A percentile compares a stretch with the other conserved stretches of the same genome.
Conservation (phyloP, 2,797 vertebrate species). For the Gymnoscopelus braueri region DNA sequence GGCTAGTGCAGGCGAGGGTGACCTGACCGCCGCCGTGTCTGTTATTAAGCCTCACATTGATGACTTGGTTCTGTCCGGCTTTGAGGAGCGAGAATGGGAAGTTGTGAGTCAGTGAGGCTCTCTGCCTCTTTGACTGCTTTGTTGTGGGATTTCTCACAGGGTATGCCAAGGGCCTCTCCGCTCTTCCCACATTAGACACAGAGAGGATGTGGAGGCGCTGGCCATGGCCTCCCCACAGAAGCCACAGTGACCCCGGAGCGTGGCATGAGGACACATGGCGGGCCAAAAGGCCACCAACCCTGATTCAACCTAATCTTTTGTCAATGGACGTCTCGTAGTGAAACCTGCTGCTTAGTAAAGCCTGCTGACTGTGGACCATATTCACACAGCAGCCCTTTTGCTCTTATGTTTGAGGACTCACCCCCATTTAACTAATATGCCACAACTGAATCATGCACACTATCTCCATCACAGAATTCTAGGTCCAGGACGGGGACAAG, state of each 20-base stretch:
- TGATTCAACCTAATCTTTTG: constrained; percentile 31
- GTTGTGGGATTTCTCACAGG: constrained; percentile 76
- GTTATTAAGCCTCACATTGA: constrained; percentile 64
- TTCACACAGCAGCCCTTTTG: too few species aligned
- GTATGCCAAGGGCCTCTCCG: constrained; percentile 72
- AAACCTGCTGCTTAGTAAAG: neutral
- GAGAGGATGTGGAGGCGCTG: constrained; percentile 76
- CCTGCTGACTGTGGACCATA: neutral
- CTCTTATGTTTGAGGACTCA: too few species aligned
- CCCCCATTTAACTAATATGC: too few species aligned
- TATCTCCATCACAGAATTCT: constrained; percentile 9
- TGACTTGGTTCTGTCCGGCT: constrained; percentile 54
- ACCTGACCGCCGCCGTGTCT: constrained; percentile 48
- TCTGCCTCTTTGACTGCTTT: constrained; percentile 42
- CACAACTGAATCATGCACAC: neutral
- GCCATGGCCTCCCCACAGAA: constrained; percentile 72
- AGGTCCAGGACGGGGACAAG: constrained; percentile 6
- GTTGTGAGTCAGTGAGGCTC: constrained; percentile 58
- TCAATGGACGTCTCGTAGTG: neutral
- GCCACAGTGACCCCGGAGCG: constrained; percentile 70
- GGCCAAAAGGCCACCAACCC: constrained; percentile 52
- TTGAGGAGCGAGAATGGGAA: constrained; percentile 58
- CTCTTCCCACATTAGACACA: constrained; percentile 75
- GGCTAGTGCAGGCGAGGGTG: constrained; percentile 53
- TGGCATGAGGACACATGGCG: constrained; percentile 56